Base-by-base conservation (phyloP, 1,140 invertebrate genomes). In the Helicoverpa zea region DNA sequence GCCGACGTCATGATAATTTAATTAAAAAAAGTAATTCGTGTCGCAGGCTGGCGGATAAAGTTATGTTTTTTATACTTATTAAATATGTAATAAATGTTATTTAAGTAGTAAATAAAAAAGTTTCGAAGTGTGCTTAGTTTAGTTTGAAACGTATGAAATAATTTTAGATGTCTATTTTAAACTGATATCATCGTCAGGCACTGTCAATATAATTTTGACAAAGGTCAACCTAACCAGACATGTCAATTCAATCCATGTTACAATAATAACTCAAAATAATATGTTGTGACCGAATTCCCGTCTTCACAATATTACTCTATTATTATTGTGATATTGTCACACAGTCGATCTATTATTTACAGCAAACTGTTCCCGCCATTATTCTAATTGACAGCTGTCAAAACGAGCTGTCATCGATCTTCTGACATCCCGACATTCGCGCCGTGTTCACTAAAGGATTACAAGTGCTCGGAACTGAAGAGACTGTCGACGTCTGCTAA, bases 381-480 rank as follows among this genome's bases (percentile, higher is more conserved):
- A 74, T 59, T 74, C 52, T 43, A 74, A 43, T 43, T 59, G 72
- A 74, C 72, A 74, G 72, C 12, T 59, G 72, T 74, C 72, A 74
- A 74, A 74, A 74, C 56, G 14, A 59, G 35, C 52, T 59, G 52
- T 74, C 51, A 74, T 58, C 35, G 72, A 74, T 74, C 10, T 47
- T 12, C 43, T 49, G 18, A 16, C 16, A 56, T 43, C n/a, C n/a
- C 59, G 54, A 59, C 35, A 74, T 59, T 74, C 72, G 59, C 72
- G 30, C 12, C 54, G 23, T 35, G 54, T 29, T 51, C 47, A 70
- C 72, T 74, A 59, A 74, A 74, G 72, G 52, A 54, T 58, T 47
- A 23, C 54, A 18, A 59, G 52, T 13, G 18, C 47, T 70, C 51
- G 11, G 5, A 63, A 66, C 35, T 73, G 14, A 35, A 74, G 72